Conservation (phyloP, 2,113 vertebrate species). For the Isichthys henryi region DNA sequence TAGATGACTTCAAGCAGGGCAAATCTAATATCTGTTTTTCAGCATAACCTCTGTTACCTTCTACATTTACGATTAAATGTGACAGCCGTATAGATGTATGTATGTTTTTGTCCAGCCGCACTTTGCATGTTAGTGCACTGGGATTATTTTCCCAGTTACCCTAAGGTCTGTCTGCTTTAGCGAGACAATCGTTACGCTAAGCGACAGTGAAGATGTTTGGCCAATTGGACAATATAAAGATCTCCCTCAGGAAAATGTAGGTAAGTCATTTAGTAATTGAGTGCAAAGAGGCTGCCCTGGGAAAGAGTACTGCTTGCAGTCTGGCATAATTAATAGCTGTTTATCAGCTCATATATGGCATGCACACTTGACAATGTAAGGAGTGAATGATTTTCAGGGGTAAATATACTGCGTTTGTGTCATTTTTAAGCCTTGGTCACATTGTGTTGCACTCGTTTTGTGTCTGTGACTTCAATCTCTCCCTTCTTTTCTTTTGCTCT, state of each 20-base stretch:
- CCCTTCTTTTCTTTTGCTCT: constrained; percentile 58
- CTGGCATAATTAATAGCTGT: not conserved
- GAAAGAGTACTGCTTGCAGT: not conserved
- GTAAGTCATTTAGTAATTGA: not conserved
- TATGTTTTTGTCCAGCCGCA: constrained; percentile 47
- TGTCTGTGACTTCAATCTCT: constrained; percentile 66
- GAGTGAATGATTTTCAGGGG: not conserved
- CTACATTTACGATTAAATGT: constrained; percentile 43
- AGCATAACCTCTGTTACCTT: not conserved
- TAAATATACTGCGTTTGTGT: constrained; percentile 32
- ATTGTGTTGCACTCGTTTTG: constrained; percentile 46
- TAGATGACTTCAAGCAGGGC: not conserved
- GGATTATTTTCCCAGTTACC: not conserved
- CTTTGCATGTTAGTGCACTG: not conserved
- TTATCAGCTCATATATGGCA: not conserved
- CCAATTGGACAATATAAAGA: not conserved
- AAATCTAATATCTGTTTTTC: not conserved
- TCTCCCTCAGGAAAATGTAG: not conserved
- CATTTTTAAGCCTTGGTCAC: constrained; percentile 52
- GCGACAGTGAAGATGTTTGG: not conserved
- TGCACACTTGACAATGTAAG: not conserved
- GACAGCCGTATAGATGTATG: constrained; percentile 10
- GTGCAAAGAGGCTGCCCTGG: not conserved
- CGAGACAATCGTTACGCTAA: not conserved
- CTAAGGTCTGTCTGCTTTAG: not conserved